Evolutionary conservation across 2,888 invertebrate species (phyloP).

Genomic region (Orthosia cruda): DNA sequence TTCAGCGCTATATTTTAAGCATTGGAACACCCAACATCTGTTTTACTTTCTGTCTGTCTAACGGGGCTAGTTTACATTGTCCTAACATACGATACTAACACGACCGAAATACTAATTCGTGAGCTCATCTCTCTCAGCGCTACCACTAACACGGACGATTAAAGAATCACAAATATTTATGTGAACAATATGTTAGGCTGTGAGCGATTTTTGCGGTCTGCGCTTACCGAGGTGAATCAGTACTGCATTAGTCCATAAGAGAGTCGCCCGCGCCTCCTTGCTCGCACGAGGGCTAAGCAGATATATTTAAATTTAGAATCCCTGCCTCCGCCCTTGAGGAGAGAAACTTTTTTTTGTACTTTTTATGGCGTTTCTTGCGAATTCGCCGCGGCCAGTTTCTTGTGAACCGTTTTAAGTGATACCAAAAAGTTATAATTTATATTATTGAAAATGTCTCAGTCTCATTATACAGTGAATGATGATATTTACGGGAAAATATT

Average conservation of each 20-base stretch:
- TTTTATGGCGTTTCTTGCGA: constrained; percentile 78
- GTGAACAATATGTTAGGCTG: constrained; percentile 87
- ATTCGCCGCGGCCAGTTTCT: constrained; percentile 79
- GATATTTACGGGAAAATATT: constrained; percentile 89
- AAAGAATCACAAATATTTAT: constrained; percentile 83
- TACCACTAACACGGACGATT: constrained; percentile 69
- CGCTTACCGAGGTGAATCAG: constrained; percentile 88
- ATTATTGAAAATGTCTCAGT: constrained; percentile 78
- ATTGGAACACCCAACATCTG: constrained; percentile 30
- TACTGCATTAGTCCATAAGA: constrained; percentile 89
- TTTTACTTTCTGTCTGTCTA: constrained; percentile 37
- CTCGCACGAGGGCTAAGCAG: constrained; percentile 80
- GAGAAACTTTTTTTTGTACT: constrained; percentile 74
- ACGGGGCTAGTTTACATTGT: constrained; percentile 44
- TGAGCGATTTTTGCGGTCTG: constrained; percentile 86
- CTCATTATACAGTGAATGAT: constrained; percentile 88
- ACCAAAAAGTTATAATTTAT: constrained; percentile 64
- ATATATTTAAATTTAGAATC: constrained; percentile 90
- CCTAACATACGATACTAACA: constrained; percentile 45
- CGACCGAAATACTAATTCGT: constrained; percentile 66
- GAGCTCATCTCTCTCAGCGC: constrained; percentile 61
- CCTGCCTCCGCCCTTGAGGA: constrained; percentile 83
- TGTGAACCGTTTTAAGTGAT: constrained; percentile 74
- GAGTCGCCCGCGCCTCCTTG: constrained; percentile 88
- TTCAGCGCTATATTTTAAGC: constrained; percentile 72